Conservation (phyloP, 2,797 vertebrate species). For the Morelia viridis region DNA sequence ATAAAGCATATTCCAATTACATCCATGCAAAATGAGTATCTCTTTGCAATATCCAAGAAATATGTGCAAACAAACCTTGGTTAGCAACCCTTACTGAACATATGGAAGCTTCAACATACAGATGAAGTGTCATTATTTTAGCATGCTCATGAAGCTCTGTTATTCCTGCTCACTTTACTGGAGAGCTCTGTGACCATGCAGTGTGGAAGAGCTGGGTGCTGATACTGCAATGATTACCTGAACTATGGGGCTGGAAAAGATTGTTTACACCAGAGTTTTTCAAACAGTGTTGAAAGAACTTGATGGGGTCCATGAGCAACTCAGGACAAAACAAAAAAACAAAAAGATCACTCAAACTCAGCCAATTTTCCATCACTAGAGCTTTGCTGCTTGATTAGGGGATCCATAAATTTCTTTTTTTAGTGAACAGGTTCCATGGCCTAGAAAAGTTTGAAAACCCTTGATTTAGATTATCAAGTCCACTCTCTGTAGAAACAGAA, state of each 20-base stretch:
- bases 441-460: too few species aligned
- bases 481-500: not conserved
- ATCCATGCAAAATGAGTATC: not conserved
- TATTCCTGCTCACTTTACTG: not conserved
- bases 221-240: not conserved
- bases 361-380: not conserved
- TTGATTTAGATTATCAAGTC: not conserved
- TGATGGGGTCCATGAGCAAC: too few species aligned
- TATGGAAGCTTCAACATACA: not conserved
- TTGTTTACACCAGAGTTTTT: not conserved
- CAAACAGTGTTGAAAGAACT: too few species aligned
- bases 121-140: not conserved
- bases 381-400: not conserved
- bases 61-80: not conserved
- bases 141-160: not conserved
- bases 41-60: not conserved
- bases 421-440: not conserved
- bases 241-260: not conserved
- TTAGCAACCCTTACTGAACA: not conserved
- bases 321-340: too few species aligned
- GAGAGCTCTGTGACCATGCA: not conserved
- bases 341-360: not conserved
- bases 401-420: not conserved
- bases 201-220: not conserved
- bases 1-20: not conserved